Evolutionary conservation across 30 jellyfish, hydroid and myxozoan species (phyloP).

Genomic region (Aurelia coerulea): DNA sequence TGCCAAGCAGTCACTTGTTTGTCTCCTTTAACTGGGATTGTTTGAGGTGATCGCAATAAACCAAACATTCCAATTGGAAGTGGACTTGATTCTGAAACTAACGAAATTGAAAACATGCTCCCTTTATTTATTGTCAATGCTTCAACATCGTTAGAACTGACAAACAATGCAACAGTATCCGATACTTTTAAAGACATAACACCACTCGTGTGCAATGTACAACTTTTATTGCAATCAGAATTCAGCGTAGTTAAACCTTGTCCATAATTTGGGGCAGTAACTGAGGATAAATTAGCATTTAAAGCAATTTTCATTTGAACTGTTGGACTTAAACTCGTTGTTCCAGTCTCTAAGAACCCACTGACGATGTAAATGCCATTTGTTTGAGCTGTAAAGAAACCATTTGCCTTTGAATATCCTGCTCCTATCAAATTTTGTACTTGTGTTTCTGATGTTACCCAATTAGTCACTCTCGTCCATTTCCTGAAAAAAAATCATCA

Average conservation of each 20-base stretch:
- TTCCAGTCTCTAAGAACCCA: conserved; percentile 41
- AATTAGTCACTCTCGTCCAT: conserved; percentile 65
- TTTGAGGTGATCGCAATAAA: conserved; percentile 5
- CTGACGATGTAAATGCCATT: conserved; percentile 68
- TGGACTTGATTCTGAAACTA: conserved; percentile 59
- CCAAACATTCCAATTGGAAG: conserved; percentile 81
- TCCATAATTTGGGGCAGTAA: conserved; percentile 8
- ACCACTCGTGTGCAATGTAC: conserved; percentile 64
- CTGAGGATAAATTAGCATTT: conserved; percentile 46
- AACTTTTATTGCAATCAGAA: conserved; percentile 58
- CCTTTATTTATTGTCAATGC: conserved; percentile 11
- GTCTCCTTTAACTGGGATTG: conserved; percentile 70
- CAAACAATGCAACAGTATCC: conserved; percentile 72
- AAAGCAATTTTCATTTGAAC: conserved; percentile 63
- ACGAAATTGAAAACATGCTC: conserved; percentile 49
- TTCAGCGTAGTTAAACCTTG: conserved; percentile 50
- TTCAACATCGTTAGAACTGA: conserved; percentile 44
- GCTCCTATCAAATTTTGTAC: conserved; percentile 48
- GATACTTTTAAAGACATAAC: conserved; percentile 27
- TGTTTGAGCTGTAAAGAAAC: conserved; percentile 61
- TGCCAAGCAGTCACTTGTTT: conserved; percentile 76
- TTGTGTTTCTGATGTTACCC: conserved; percentile 38
- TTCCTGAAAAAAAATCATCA: conserved; percentile 2
- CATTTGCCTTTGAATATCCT: conserved; percentile 53
- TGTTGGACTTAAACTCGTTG: neutral